These are phyloP conservation scores for Lanistes nyassanus DNA, from an alignment of 1,140 invertebrate species.

Conservation along the genomic window DNA sequence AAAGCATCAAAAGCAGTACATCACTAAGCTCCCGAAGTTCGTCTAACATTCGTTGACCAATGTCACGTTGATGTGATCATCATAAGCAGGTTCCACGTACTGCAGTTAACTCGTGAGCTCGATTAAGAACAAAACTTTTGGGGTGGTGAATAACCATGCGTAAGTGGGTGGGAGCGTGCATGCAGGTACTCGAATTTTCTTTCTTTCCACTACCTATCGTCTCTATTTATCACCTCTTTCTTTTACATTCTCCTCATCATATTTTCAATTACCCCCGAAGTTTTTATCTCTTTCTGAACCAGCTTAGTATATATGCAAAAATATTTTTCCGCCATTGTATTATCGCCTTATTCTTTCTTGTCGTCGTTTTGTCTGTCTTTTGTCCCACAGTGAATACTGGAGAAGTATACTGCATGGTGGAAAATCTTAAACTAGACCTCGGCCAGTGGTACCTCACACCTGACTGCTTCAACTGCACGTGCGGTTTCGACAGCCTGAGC, in stretches of 20 bases:
- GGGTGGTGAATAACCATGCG: not conserved
- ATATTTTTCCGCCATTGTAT: not conserved
- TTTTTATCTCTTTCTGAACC: not conserved
- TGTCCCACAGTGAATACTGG: not conserved
- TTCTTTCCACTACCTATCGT: constrained; percentile 1
- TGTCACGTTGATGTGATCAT: too few relatives aligned
- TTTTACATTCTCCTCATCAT: not conserved
- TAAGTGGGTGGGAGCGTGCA: not conserved
- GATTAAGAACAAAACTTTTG: too few relatives aligned
- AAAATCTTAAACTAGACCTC: not conserved
- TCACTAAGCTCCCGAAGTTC: too few relatives aligned
- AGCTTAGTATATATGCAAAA: too few relatives aligned
- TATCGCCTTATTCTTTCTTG: constrained; percentile 1
- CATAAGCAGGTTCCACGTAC: too few relatives aligned
- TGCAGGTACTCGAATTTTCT: not conserved
- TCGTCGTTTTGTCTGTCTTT: not conserved
- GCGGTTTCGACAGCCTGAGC: not conserved
- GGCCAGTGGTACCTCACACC: not conserved
- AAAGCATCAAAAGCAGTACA: too few relatives aligned
- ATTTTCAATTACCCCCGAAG: not conserved
- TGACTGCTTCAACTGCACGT: not conserved
- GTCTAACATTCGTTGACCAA: too few relatives aligned
- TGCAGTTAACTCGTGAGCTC: too few relatives aligned
- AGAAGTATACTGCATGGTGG: not conserved
- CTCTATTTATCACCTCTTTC: constrained; percentile 2